These are phyloP conservation scores for Danio kyathit DNA, from an alignment of 2,797 vertebrate genomes.

Conservation along the genomic window DNA sequence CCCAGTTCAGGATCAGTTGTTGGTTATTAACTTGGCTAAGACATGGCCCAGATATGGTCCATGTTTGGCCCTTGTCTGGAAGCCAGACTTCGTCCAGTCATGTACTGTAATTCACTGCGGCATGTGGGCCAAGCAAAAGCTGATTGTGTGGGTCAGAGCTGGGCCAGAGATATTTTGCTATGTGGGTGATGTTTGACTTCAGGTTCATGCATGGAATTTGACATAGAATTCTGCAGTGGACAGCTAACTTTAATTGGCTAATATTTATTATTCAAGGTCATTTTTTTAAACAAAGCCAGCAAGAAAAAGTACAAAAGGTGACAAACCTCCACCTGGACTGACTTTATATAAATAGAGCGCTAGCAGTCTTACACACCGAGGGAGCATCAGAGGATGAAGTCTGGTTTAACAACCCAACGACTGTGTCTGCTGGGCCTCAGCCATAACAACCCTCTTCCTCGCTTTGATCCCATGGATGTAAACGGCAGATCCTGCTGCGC, in stretches of 20 bases:
- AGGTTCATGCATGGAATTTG: not conserved
- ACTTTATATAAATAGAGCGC: not conserved
- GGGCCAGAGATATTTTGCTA: no score
- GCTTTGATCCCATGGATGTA: conserved; percentile 33
- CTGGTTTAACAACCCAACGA: conserved; percentile 50
- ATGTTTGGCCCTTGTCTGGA: no score
- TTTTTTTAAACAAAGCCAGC: not conserved
- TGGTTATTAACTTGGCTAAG: no score
- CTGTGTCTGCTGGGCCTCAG: conserved; percentile 37
- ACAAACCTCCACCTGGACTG: conserved; percentile 1
- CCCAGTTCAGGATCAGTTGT: no score
- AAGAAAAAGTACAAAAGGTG: not conserved
- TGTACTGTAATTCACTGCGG: no score
- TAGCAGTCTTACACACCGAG: conserved; percentile 19
- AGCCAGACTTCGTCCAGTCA: no score
- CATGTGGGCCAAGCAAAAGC: no score
- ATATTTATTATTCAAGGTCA: not conserved
- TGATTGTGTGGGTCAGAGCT: no score
- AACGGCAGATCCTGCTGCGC: conserved; percentile 17
- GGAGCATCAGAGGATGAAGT: conserved; percentile 35
- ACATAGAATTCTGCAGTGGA: not conserved
- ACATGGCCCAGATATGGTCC: no score
- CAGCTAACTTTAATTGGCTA: not conserved
- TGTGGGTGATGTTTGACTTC: not conserved
- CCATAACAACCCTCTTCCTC: conserved; percentile 11